Evolutionary conservation across 1,140 invertebrate genomes (phyloP), one percentile per base, ranked within the genome.

Genomic region (Diachasma alloeum): DNA sequence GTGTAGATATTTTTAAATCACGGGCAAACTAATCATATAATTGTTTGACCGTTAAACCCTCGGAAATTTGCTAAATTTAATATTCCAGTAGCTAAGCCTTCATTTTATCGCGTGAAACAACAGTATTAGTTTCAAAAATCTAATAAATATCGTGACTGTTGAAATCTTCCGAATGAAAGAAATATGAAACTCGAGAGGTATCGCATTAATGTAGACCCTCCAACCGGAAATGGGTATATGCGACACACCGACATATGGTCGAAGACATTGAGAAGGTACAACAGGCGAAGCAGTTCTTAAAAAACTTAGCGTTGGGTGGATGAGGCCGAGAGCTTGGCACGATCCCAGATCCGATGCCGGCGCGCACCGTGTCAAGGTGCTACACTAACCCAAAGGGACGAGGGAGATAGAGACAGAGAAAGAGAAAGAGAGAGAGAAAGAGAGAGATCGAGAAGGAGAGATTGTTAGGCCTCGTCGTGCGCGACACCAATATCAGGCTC

Each of bases 351-450:
- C 56, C 59, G 39, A 63, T 66, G 53, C 46, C 36, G 22, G 59
- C 42, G 66, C 66, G 13, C 59, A 70, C 36, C 66, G 74, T 70
- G 74, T 70, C 66, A 70, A 75, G 67, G 74, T 69, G 74, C 74
- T 36, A 68, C 24, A 63, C 59, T 63, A 72, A 72, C 24, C 36
- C 36, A 48, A 72, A 44, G 36, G 68, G 36, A 44, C 26, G 37
- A 31, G 22, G 6, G 36, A 26, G 24, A 17, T 6, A 17, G 31
- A 2, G 6, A 31, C 6, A 31, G 31, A 2, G 31, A 31, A 6
- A 31, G 2, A 31, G 31, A n/a, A n/a, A n/a, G 24, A 17, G 24
- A 69, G 31, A 31, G 1, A n/a, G 15, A 4, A n/a, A 59, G 53
- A 10, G 17, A 19, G 15, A 11, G 44, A 15, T 46, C n/a, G n/a